phyloP scores from a whole-genome alignment of 2,888 invertebrate genomes.

The Sisyra nigra region DNA sequence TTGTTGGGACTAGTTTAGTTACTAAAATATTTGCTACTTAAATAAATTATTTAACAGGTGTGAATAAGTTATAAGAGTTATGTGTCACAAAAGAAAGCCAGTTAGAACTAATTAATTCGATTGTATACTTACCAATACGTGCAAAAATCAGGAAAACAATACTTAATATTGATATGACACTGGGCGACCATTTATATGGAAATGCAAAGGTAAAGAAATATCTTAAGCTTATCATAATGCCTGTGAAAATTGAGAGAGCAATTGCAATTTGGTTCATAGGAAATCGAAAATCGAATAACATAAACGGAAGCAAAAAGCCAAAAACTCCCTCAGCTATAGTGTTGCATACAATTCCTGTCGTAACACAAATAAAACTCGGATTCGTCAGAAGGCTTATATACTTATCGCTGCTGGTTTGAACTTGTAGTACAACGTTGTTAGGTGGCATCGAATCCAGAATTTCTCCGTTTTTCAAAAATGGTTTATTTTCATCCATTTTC shows the following conservation, averaged over 20 bases:
- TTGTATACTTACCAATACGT: conserved; percentile 3
- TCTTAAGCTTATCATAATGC: neutral
- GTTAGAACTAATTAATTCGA: no score
- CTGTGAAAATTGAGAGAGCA: neutral
- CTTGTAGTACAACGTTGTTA: neutral
- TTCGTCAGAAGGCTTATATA: neutral
- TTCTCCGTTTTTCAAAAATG: neutral
- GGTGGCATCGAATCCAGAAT: neutral
- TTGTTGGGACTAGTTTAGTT: no score
- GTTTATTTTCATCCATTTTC: neutral
- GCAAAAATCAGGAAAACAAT: neutral
- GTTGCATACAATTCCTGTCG: neutral
- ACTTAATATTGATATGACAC: neutral
- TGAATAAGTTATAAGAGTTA: no score
- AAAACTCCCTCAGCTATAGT: conserved; percentile 1
- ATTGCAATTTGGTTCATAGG: neutral
- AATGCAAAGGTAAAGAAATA: neutral
- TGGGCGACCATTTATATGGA: neutral
- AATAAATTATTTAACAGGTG: no score
- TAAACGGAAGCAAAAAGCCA: conserved; percentile 1
- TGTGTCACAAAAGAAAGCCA: no score
- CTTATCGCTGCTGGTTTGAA: neutral
- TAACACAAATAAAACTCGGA: neutral
- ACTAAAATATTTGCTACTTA: no score
- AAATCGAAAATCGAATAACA: neutral